Conservation (phyloP, 2,888 invertebrate species). For the Scaptomyza reducta region DNA sequence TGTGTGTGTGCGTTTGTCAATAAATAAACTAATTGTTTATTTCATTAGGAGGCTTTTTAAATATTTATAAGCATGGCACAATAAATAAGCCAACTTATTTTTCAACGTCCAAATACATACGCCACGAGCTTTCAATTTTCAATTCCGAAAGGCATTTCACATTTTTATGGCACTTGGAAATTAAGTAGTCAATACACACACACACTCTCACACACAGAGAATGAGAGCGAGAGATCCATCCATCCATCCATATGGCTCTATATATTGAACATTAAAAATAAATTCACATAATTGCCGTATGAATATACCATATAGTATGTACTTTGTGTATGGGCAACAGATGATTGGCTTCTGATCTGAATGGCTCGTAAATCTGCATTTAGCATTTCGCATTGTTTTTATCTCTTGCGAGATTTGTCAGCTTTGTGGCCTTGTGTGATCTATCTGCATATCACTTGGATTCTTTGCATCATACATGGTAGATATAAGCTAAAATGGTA, state of each 20-base stretch:
- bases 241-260: slow-evolving; percentile 10
- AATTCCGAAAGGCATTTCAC: slow-evolving; percentile 43
- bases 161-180: slow-evolving; percentile 79
- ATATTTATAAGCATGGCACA: slow-evolving; percentile 68
- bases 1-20: slow-evolving; percentile 48
- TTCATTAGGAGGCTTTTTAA: slow-evolving; percentile 71
- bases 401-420: slow-evolving; percentile 9
- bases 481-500: slow-evolving; percentile 13
- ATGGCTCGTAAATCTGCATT: slow-evolving; percentile 34
- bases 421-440: slow-evolving; percentile 13
- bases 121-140: slow-evolving; percentile 26
- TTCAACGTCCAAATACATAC: slow-evolving; percentile 64
- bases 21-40: slow-evolving; percentile 81
- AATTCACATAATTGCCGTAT: slow-evolving; percentile 70
- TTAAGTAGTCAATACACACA: slow-evolving; percentile 67
- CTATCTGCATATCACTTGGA: neutral
- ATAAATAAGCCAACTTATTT: slow-evolving; percentile 72
- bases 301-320: slow-evolving; percentile 34
- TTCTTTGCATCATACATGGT: neutral
- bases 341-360: slow-evolving; percentile 32
- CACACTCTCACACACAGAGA: neutral
- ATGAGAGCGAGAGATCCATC: neutral
- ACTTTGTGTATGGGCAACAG: slow-evolving; percentile 6
- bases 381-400: slow-evolving; percentile 19
- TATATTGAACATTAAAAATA: slow-evolving; percentile 68